Evolutionary conservation across 1,140 invertebrate genomes (phyloP), one percentile per base, ranked within the genome.

Genomic region (Globodera ellingtonae): DNA sequence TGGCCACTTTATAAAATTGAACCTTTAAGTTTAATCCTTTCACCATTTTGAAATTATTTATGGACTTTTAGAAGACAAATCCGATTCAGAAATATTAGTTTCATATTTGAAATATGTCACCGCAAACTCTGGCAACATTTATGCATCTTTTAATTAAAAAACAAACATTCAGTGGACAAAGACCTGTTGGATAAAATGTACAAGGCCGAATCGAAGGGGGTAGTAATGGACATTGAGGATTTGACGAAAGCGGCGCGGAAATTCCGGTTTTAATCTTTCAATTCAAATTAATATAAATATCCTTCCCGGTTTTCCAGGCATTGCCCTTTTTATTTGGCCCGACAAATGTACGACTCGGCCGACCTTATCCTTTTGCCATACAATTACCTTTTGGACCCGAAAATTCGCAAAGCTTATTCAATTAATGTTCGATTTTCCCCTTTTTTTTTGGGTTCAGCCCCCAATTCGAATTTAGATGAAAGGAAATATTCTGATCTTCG

Each of bases 361-460:
- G 96, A 98, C 90, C 94, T 99, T 75, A 93, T 97, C 71, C 98
- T 99, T 87, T 95, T 98, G 93, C 97, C 97, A 0, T 99, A 99
- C 89, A 99, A 99, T 92, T 99, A 99, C 90, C 91, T 99, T 56
- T 90, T 99, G 47, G 96, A 99, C 92, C 93, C 94, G n/a, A 94
- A 94, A 91, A 93, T 93, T 7, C 92, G 95, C 81, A 93, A 93
- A 90, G 77, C 78, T n/a, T 79, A 89, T 72, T 81, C 88, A 46
- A 79, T 90, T 15, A 81, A 89, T n/a, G 62, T 90, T 35, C 56
- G 6, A 4, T 62, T 62, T 62, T 59, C 5, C 0, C 15, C 18
- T 15, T 15, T 59, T 59, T 59, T 18, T 15, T 62, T 0, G 6
- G 10, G 6, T 62, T 62, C 18, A 18, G 5, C 35, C 3, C 35